A percentile compares a stretch with the other conserved stretches of the same genome.
These are phyloP conservation scores for Dascyllus trimaculatus DNA, from an alignment of 2,113 vertebrate genomes.

Conservation along the genomic window DNA sequence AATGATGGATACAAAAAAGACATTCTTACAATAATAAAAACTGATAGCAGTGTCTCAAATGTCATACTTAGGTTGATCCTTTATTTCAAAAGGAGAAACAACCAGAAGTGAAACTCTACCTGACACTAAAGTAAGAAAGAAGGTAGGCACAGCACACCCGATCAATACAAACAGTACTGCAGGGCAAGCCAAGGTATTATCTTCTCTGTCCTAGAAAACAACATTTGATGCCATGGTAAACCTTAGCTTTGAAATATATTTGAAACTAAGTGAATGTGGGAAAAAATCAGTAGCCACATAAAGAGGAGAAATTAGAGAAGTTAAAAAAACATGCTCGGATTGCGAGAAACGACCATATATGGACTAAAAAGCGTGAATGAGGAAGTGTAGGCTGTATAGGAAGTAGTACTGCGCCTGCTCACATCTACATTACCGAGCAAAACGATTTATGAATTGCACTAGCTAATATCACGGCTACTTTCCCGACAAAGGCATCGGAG, in stretches of 20 bases:
- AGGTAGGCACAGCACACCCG: not conserved
- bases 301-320: slow-evolving; percentile 47
- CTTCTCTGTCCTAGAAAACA: not conserved
- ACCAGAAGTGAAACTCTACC: not conserved
- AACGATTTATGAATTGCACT: slow-evolving; percentile 31
- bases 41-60: too few species aligned
- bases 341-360: slow-evolving; percentile 92
- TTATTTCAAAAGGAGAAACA: too few species aligned
- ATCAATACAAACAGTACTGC: slow-evolving; percentile 9
- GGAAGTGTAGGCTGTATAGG: slow-evolving; percentile 92
- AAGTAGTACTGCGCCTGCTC: slow-evolving; percentile 91
- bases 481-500: not conserved
- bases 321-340: slow-evolving; percentile 32
- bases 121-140: not conserved
- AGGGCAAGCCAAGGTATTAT: not conserved
- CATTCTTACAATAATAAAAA: too few species aligned
- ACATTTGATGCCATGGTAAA: not conserved
- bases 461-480: not conserved
- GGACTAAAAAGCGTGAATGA: slow-evolving; percentile 92
- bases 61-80: too few species aligned
- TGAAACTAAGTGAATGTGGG: not conserved
- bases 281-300: not conserved
- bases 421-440: slow-evolving; percentile 37
- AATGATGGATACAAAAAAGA: too few species aligned
- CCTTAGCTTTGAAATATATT: rapidly evolving